Base-by-base conservation (phyloP, 2,113 vertebrate genomes). In the Otolemur garnettii region DNA sequence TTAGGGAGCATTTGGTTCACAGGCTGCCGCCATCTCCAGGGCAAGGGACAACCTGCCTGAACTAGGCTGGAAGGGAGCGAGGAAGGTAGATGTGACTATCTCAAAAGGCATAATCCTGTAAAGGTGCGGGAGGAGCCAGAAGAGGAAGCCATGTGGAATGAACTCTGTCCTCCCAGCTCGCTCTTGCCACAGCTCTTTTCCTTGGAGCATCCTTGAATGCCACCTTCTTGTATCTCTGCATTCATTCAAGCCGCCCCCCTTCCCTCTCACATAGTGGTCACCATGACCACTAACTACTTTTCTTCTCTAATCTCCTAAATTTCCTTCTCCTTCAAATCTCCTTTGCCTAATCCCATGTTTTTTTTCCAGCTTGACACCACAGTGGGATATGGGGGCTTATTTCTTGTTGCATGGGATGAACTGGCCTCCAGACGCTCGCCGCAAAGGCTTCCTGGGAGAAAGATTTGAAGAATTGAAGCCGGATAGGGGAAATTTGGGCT, bases 341-440 rank as follows among this genome's bases (percentile, higher is more conserved):
- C 24, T 86, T 59, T 69, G 68, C 50, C 78, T 57, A 33, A 1
- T 42, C 4, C 55, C 33, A 9, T 30, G 17, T 75, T 15, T 85
- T 69, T 69, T 71, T n/a, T 35, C 45, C 33, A 82, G 74, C 30
- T 19, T 35, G 82, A 18, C 18, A 19, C 12, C 30, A 38, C 15
- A 5, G 21, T 33, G 72, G 59, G 26, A 80, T n/a, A 0, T 0
- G 1, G 35, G 35, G 53, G 7, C 17, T 2, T 6, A 5, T 18
- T 50, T 59, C 33, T 28, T 17, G 45, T 19, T 11, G 6, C 60
- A 30, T 17, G 53, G n/a, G 24, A 60, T 21, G n/a, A 82, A 38
- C 35, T 55, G 50, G 38, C 35, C 79, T 64, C 53, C 5, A 38
- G 57, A 22, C 33, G 50, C 68, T 59, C 42, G 50, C 33, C 42